phyloP scores from a whole-genome alignment of 2,888 invertebrate genomes.

The Melanargia galathea region DNA sequence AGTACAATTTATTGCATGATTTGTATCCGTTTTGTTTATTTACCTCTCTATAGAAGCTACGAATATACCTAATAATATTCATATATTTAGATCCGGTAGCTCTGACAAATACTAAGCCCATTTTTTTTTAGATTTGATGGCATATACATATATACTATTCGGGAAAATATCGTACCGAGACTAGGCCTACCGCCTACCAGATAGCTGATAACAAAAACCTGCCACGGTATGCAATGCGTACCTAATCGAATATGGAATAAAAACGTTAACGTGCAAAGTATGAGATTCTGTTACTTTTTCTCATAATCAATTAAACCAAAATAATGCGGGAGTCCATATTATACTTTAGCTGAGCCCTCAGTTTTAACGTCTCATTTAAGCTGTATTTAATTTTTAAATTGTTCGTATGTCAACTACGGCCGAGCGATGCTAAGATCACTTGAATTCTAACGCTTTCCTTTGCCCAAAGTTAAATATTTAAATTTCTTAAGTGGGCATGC shows the following conservation, averaged over 20 bases:
- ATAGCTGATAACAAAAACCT: background rate
- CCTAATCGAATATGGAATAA: background rate
- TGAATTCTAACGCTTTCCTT: conserved; percentile 83
- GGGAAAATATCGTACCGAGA: background rate
- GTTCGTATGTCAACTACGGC: conserved; percentile 76
- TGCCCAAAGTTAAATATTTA: conserved; percentile 80
- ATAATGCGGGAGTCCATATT: conserved; percentile 46
- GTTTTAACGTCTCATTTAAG: conserved; percentile 75
- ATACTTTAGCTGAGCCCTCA: conserved; percentile 57
- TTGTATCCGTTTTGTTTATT: background rate
- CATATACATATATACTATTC: background rate
- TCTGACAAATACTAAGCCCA: too few relatives aligned
- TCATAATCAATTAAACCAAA: background rate
- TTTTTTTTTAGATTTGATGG: too few relatives aligned
- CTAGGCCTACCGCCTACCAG: background rate
- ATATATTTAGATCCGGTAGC: too few relatives aligned
- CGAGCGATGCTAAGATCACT: conserved; percentile 76
- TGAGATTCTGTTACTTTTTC: background rate
- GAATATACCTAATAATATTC: too few relatives aligned
- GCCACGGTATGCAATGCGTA: background rate
- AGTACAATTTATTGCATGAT: background rate
- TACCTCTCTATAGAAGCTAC: too few relatives aligned
- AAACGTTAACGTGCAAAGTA: background rate
- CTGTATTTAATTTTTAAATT: conserved; percentile 79
- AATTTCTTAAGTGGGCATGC: conserved; percentile 80